These are phyloP conservation scores for Ophion costatus DNA, from an alignment of 2,888 invertebrate species.

Conservation along the genomic window DNA sequence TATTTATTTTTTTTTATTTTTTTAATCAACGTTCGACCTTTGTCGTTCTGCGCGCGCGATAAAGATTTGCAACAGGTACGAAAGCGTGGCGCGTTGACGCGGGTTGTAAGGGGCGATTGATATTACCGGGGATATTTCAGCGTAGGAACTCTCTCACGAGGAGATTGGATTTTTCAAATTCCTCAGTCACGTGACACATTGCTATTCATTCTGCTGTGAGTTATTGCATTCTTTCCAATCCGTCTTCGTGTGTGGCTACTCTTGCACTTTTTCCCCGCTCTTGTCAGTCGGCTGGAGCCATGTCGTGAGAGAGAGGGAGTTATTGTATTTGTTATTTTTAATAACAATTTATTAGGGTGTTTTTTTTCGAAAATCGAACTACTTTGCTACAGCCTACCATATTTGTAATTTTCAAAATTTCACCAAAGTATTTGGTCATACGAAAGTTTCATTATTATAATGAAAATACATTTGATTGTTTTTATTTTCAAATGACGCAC, in stretches of 20 bases:
- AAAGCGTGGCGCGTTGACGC: not conserved
- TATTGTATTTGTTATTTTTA: too few species aligned
- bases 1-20: conserved; percentile 26
- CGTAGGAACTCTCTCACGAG: not conserved
- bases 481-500: too few species aligned
- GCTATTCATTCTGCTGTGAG: not conserved
- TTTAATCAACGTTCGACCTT: conserved; percentile 51
- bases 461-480: too few species aligned
- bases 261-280: not conserved
- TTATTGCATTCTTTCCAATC: too few species aligned
- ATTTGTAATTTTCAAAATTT: too few species aligned
- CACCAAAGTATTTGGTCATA: too few species aligned
- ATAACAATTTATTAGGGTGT: too few species aligned
- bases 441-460: too few species aligned
- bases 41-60: not conserved
- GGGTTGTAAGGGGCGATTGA: not conserved
- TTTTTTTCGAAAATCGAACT: too few species aligned
- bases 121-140: conserved; percentile 1
- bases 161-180: not conserved
- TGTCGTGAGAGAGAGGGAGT: too few species aligned
- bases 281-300: not conserved
- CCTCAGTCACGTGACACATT: not conserved
- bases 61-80: conserved; percentile 12
- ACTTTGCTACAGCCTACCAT: too few species aligned
- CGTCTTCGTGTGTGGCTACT: not conserved